A percentile compares a stretch with the other conserved stretches of the same genome.
phyloP scores from a whole-genome alignment of 2,888 invertebrate genomes.

The Sarcophaga caerulescens region DNA sequence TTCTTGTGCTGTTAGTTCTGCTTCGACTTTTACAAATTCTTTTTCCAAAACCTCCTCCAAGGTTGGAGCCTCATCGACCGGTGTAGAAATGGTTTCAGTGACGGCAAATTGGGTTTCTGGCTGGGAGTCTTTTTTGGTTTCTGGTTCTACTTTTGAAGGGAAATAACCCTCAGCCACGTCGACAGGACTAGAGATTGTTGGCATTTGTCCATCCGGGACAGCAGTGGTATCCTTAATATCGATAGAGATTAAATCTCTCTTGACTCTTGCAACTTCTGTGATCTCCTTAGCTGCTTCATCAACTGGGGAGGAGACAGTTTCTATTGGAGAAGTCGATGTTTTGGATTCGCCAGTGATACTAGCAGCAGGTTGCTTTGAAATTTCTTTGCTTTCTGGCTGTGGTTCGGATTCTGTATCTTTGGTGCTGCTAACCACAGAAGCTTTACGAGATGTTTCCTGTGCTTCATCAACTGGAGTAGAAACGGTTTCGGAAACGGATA shows the following conservation, averaged over 20 bases:
- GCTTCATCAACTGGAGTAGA: conserved; percentile 74
- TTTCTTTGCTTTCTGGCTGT: conserved; percentile 2
- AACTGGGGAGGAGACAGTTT: conserved; percentile 17
- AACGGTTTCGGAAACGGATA: conserved; percentile 67
- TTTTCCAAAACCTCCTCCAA: conserved; percentile 39
- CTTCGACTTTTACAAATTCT: conserved; percentile 48
- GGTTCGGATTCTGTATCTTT: conserved; percentile 49
- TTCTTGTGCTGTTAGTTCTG: conserved; percentile 22
- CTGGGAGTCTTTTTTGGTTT: conserved; percentile 62
- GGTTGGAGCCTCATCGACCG: conserved; percentile 70
- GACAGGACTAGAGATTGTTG: conserved; percentile 73
- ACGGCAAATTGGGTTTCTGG: conserved; percentile 63
- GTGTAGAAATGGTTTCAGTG: conserved; percentile 72
- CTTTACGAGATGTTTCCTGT: conserved; percentile 22
- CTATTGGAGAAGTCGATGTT: not conserved
- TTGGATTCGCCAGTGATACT: not conserved
- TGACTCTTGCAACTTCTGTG: too few species aligned
- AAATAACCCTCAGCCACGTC: conserved; percentile 75
- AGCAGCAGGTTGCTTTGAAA: not conserved
- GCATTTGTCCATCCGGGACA: conserved; percentile 60
- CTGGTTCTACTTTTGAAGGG: conserved; percentile 28
- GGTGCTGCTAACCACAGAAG: conserved; percentile 56
- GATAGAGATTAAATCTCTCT: conserved; percentile 20
- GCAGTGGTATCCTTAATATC: conserved; percentile 47
- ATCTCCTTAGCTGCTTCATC: conserved; percentile 31